Base-by-base conservation (phyloP, 2,113 vertebrate genomes). In the Takifugu flavidus region DNA sequence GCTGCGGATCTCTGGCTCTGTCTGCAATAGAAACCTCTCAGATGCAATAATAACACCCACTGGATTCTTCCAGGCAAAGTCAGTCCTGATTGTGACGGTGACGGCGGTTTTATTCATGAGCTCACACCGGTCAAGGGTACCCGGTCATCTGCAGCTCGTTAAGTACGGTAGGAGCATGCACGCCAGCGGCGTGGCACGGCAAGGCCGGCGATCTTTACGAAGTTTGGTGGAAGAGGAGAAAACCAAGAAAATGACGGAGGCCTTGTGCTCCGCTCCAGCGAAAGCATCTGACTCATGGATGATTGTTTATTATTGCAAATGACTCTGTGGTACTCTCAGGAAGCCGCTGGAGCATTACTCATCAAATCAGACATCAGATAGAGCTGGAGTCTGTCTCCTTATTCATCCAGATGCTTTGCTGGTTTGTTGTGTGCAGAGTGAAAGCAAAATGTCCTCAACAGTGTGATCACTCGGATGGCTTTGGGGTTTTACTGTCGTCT, bases 271-370 rank as follows among this genome's bases (percentile, higher is more conserved):
- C 4, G n/a, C 49, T 62, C 49, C 66, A 72, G 77, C 81, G 82
- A 85, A 86, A 89, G 79, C 81, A 55, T 85, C 75, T 87, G 87
- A 86, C 80, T 85, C 82, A 87, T 65, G 31, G 67, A 55, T 64
- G 62, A 74, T 72, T 82, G 74, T 86, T 86, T 82, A 77, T 83
- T 81, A 76, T 77, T 69, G 78, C 60, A 46, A 74, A 62, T 72
- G 77, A 70, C 78, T 81, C 66, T 74, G 64, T 75, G 72, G 72
- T 78, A 56, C 31, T 77, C 39, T 70, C 71, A 75, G 74, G 62
- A 83, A 84, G 63, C 82, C 56, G 43, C 71, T 46, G 56, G 57
- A 70, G 53, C 39, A 75, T 89, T 89, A 87, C 62, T 87, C 85
- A 87, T 13, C 14, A n/a, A 64, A 55, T 43, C 68, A 76, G 20